A percentile compares a stretch with the other conserved stretches of the same genome.
These are phyloP conservation scores for Pavo muticus DNA, from an alignment of 2,113 vertebrate genomes.

Conservation along the genomic window DNA sequence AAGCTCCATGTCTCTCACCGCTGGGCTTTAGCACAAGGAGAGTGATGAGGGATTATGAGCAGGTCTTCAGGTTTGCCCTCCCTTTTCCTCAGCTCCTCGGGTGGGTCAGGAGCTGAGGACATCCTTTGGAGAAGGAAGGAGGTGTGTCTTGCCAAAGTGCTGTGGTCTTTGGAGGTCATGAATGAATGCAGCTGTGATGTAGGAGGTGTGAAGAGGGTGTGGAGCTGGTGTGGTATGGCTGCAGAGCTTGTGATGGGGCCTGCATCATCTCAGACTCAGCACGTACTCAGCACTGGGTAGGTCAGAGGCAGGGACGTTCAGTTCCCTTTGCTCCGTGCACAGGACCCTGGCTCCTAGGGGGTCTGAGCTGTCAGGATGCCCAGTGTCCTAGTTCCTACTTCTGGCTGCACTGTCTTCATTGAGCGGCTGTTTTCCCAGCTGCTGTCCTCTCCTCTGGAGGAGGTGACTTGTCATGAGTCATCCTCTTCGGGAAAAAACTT, in stretches of 20 bases:
- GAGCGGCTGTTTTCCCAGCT: slow-evolving; percentile 60
- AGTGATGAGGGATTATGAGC: neutral
- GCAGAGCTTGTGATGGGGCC: neutral
- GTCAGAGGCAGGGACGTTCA: slow-evolving; percentile 5
- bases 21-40: neutral
- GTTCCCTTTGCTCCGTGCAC: neutral
- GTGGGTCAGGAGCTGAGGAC: neutral
- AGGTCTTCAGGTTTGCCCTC: neutral
- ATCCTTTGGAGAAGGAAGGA: neutral
- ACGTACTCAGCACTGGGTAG: neutral
- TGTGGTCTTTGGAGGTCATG: slow-evolving; percentile 8
- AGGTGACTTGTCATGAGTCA: slow-evolving; percentile 42
- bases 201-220: slow-evolving; percentile 24
- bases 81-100: neutral
- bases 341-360: neutral
- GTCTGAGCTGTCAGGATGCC: slow-evolving; percentile 26
- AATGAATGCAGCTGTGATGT: slow-evolving; percentile 8
- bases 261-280: slow-evolving; percentile 21
- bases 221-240: neutral
- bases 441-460: slow-evolving; percentile 33
- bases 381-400: neutral
- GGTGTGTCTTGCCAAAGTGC: neutral
- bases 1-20: neutral
- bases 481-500: slow-evolving; percentile 34
- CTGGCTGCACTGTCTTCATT: neutral